phyloP scores from a whole-genome alignment of 2,113 vertebrate genomes.

The Monarcha castaneiventris region DNA sequence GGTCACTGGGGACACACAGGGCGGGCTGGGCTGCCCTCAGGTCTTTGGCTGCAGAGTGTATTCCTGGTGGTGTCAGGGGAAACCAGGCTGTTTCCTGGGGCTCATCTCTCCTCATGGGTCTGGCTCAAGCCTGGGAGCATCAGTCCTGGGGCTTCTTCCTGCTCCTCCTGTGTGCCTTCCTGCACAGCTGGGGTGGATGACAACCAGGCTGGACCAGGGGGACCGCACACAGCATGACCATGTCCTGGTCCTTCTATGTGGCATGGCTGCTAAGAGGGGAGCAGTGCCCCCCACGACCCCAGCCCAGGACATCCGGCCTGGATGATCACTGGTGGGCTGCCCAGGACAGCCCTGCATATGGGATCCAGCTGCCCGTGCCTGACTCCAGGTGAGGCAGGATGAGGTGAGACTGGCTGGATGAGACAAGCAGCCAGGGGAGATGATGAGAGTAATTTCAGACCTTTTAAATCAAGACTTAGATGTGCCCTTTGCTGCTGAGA shows the following conservation, averaged over 20 bases:
- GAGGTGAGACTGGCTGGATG: neutral
- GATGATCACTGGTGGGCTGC: neutral
- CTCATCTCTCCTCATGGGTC: neutral
- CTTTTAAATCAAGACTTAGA: conserved; percentile 27
- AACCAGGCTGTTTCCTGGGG: neutral
- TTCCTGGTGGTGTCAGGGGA: neutral
- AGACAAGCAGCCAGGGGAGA: neutral
- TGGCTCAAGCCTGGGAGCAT: neutral
- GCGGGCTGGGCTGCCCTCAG: neutral
- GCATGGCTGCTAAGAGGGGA: neutral
- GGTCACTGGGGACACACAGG: neutral
- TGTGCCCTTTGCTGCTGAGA: neutral
- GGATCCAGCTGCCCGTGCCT: conserved; percentile 7
- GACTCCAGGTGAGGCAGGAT: neutral
- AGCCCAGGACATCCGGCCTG: neutral
- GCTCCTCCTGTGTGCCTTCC: neutral
- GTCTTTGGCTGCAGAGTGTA: neutral
- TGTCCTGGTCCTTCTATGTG: neutral
- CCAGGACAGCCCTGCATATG: neutral
- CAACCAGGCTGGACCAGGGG: neutral
- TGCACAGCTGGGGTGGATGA: neutral
- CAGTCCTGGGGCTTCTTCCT: neutral
- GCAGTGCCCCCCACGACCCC: neutral
- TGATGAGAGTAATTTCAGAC: neutral
- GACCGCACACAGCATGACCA: neutral